phyloP scores from a whole-genome alignment of 2,113 vertebrate genomes.

The Myanophis thanlyinensis region DNA sequence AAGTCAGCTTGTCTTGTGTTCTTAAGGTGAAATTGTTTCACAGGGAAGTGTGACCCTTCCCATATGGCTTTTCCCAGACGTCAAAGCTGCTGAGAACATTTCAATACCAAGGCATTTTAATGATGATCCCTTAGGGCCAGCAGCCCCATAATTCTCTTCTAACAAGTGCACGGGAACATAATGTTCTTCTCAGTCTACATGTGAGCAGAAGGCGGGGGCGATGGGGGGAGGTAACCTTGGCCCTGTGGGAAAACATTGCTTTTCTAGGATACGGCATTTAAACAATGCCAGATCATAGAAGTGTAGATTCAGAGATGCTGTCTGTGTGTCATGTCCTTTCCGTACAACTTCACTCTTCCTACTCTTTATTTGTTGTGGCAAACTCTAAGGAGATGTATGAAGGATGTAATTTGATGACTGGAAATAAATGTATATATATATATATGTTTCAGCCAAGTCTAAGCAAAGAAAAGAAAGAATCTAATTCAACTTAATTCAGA shows the following conservation, averaged over 20 bases:
- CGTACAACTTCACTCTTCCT: slow-evolving; percentile 9
- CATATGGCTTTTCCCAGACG: slow-evolving; percentile 47
- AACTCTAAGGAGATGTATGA: not conserved
- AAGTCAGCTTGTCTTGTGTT: slow-evolving; percentile 51
- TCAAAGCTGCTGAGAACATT: slow-evolving; percentile 58
- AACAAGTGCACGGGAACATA: slow-evolving; percentile 61
- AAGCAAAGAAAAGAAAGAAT: slow-evolving; percentile 9
- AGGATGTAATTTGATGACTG: not conserved
- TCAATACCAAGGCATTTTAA: slow-evolving; percentile 58
- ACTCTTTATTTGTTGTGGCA: not conserved
- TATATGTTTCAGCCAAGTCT: not conserved
- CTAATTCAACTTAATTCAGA: slow-evolving; percentile 21
- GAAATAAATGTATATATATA: not conserved
- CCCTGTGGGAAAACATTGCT: slow-evolving; percentile 7
- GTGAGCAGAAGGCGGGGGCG: slow-evolving; percentile 26
- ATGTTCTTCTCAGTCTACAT: slow-evolving; percentile 57
- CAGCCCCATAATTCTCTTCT: slow-evolving; percentile 53
- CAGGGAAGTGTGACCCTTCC: slow-evolving; percentile 49
- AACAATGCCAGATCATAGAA: slow-evolving; percentile 12
- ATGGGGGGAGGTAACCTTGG: slow-evolving; percentile 42
- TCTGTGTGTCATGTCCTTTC: not conserved
- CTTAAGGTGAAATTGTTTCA: slow-evolving; percentile 59
- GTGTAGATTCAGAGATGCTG: not conserved
- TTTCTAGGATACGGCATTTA: slow-evolving; percentile 48
- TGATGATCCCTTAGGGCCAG: slow-evolving; percentile 54